Conservation (phyloP, 2,113 vertebrate species). For the Ochotona princeps region DNA sequence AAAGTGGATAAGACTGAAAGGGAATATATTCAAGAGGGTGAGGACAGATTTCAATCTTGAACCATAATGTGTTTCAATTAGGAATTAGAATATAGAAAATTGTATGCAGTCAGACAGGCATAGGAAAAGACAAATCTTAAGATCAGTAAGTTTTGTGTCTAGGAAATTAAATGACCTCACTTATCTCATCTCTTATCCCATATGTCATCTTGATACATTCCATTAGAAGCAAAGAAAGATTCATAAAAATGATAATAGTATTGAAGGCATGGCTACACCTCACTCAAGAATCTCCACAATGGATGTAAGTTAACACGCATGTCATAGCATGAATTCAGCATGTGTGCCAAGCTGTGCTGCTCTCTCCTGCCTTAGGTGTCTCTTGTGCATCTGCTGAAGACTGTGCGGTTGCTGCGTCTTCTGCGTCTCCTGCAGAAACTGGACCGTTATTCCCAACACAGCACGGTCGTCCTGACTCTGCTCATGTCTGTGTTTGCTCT, state of each 20-base stretch:
- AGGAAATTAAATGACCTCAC: not conserved
- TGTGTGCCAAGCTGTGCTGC: not conserved
- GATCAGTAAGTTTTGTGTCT: not conserved
- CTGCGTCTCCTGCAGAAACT: slow-evolving; percentile 97
- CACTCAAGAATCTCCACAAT: not conserved
- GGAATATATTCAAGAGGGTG: not conserved
- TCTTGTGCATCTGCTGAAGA: slow-evolving; percentile 97
- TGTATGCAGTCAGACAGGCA: not conserved
- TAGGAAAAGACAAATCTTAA: not conserved
- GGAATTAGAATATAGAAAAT: not conserved
- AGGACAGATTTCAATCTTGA: not conserved
- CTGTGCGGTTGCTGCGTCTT: slow-evolving; percentile 94
- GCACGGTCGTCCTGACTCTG: slow-evolving; percentile 96
- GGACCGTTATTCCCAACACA: slow-evolving; percentile 99
- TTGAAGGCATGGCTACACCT: not conserved
- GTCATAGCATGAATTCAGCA: not conserved
- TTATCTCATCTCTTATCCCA: not conserved
- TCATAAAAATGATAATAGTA: no score
- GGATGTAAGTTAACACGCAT: not conserved
- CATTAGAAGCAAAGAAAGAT: not conserved
- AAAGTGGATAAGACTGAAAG: not conserved
- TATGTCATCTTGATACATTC: not conserved
- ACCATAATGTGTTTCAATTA: not conserved
- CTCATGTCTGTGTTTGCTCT: slow-evolving; percentile 99
- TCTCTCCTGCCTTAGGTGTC: slow-evolving; percentile 90